These are phyloP conservation scores for Bellardia pandia DNA, from an alignment of 2,888 invertebrate species.

Conservation along the genomic window DNA sequence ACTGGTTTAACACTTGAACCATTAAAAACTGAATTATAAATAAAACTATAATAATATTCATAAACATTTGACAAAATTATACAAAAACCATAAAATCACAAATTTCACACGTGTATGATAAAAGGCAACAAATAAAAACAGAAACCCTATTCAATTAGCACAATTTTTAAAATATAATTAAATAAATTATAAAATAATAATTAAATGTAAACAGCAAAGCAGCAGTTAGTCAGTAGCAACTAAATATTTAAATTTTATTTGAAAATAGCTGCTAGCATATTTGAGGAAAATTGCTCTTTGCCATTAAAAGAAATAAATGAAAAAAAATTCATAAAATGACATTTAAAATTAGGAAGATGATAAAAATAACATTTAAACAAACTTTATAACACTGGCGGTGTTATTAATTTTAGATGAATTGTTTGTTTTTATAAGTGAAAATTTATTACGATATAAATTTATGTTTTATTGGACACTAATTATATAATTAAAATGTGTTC, in stretches of 20 bases:
- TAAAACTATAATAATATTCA: not conserved
- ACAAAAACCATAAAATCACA: not conserved
- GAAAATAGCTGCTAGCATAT: not conserved
- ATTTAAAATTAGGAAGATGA: constrained; percentile 18
- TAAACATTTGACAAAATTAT: too few species aligned
- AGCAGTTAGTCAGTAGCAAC: constrained; percentile 1
- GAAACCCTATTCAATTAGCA: not conserved
- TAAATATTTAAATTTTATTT: constrained; percentile 21
- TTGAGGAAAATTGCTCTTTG: constrained; percentile 17
- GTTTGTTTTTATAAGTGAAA: not conserved
- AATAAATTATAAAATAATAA: constrained; percentile 21
- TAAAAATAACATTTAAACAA: not conserved
- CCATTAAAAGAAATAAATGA: not conserved
- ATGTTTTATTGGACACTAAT: not conserved
- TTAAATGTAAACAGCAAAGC: not conserved
- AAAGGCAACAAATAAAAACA: not conserved
- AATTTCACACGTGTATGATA: not conserved
- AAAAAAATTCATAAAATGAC: constrained; percentile 13
- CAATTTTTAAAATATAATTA: not conserved
- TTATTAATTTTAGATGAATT: not conserved
- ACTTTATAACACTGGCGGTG: not conserved
- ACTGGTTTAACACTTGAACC: not conserved
- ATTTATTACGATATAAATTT: not conserved
- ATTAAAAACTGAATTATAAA: constrained; percentile 6
- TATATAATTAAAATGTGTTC: constrained; percentile 1